phyloP scores from a whole-genome alignment of 2,888 invertebrate genomes.

The Parasteatoda lunata region DNA sequence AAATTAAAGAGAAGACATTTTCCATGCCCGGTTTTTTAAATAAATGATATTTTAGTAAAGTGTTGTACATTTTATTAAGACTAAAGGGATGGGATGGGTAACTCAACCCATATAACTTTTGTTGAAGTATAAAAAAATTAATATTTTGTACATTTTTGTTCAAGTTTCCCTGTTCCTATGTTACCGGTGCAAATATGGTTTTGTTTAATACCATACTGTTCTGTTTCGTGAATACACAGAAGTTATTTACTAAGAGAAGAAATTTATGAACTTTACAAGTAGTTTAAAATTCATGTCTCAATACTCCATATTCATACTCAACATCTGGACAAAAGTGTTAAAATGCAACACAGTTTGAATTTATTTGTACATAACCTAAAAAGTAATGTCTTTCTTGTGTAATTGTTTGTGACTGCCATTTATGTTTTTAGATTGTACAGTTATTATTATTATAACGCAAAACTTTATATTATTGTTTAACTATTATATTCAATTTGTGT shows the following conservation, averaged over 20 bases:
- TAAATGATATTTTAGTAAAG: conserved; percentile 52
- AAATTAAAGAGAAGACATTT: conserved; percentile 37
- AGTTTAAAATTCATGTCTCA: too few species aligned
- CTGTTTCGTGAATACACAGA: too few species aligned
- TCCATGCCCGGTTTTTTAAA: conserved; percentile 49
- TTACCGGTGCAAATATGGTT: conserved; percentile 36
- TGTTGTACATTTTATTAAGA: conserved; percentile 31
- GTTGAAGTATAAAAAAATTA: conserved; percentile 24
- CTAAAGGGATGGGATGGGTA: conserved; percentile 41
- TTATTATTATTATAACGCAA: background rate
- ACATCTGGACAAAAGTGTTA: background rate
- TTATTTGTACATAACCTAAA: background rate
- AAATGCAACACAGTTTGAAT: background rate
- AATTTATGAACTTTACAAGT: too few species aligned
- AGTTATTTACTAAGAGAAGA: too few species aligned
- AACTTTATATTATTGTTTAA: background rate
- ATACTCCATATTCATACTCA: too few species aligned
- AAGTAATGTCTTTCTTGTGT: background rate
- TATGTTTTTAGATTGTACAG: background rate
- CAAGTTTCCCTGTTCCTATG: conserved; percentile 32
- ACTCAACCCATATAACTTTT: conserved; percentile 12
- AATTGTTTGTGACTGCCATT: too few species aligned
- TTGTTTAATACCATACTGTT: background rate
- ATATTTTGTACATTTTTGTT: conserved; percentile 41
- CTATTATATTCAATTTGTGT: background rate